These are phyloP conservation scores for Trinectes maculatus DNA, from an alignment of 2,113 vertebrate species.

Conservation along the genomic window DNA sequence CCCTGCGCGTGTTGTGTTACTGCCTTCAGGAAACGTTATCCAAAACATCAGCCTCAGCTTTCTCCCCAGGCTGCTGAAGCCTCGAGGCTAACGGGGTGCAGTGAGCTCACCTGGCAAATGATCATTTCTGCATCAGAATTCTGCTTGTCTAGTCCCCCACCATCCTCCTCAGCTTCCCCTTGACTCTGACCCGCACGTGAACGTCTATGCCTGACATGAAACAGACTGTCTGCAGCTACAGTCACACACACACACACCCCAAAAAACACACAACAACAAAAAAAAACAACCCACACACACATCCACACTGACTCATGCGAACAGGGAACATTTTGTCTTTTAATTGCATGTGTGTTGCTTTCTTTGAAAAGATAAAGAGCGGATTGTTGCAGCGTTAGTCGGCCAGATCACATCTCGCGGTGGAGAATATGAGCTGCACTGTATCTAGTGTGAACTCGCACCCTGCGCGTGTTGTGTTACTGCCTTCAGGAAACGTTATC, in stretches of 20 bases:
- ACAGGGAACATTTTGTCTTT: not conserved
- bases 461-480: conserved; percentile 19
- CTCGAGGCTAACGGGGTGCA: not conserved
- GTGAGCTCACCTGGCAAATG: not conserved
- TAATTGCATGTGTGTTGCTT: conserved; percentile 6
- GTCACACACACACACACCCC: not conserved
- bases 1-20: conserved; percentile 19
- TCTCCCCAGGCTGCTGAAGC: conserved; percentile 15
- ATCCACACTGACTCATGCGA: conserved; percentile 19
- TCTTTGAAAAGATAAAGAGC: conserved; percentile 7
- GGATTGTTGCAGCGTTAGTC: conserved; percentile 12
- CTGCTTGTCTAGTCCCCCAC: too few relatives aligned
- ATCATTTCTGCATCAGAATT: not conserved
- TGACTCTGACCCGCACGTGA: conserved; percentile 29
- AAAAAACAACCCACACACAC: not conserved
- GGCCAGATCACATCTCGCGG: not conserved
- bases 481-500: conserved; percentile 42
- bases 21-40: conserved; percentile 42
- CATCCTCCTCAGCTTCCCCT: conserved; percentile 43
- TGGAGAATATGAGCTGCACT: conserved; percentile 46
- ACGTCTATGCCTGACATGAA: conserved; percentile 2
- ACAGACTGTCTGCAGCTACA: not conserved
- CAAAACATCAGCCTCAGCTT: conserved; percentile 15
- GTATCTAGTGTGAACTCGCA: conserved; percentile 54
- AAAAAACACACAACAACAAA: not conserved